Conservation (phyloP, 2,797 vertebrate genomes). For the Coregonus suidteri region DNA sequence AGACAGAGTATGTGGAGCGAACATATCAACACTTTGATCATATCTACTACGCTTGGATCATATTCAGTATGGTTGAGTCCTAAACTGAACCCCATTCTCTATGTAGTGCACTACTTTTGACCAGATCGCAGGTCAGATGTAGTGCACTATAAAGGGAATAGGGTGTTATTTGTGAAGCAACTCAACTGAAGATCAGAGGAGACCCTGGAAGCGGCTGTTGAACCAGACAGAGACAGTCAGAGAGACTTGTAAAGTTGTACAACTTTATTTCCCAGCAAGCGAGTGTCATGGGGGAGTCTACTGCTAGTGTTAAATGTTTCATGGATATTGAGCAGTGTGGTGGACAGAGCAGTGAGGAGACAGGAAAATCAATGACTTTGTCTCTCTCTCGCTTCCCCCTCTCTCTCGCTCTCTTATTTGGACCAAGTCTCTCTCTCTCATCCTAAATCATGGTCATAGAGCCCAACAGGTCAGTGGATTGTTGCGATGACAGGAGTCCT, state of each 20-base stretch:
- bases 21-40: neutral
- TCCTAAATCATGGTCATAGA: neutral
- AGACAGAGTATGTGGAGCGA: neutral
- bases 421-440: neutral
- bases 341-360: slow-evolving; percentile 46
- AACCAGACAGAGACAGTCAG: neutral
- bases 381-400: neutral
- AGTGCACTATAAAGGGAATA: neutral
- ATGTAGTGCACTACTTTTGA: too few species aligned
- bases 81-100: neutral
- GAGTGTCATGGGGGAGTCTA: slow-evolving; percentile 27
- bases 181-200: neutral
- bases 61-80: neutral
- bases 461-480: neutral
- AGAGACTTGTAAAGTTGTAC: neutral
- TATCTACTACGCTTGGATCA: neutral
- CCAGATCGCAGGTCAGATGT: neutral
- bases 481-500: neutral
- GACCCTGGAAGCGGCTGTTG: neutral
- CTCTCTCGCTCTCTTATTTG: neutral
- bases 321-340: slow-evolving; percentile 26
- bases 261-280: slow-evolving; percentile 7
- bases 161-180: neutral
- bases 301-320: slow-evolving; percentile 56
- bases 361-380: slow-evolving; percentile 41